Evolutionary conservation across 2,888 invertebrate species (phyloP), one percentile per base, ranked within the genome.

Genomic region (Parasteatoda lunata): DNA sequence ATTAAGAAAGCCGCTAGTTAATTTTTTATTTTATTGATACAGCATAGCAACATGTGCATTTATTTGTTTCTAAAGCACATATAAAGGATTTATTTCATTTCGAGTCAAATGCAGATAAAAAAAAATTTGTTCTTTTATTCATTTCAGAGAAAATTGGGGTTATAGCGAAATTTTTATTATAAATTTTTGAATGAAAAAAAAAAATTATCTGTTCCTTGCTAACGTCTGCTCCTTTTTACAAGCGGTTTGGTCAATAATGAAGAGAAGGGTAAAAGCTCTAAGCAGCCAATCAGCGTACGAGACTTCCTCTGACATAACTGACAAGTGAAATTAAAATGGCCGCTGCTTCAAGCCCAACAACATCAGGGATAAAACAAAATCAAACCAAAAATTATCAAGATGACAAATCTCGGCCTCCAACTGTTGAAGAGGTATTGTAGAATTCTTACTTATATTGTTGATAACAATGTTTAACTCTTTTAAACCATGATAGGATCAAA

Each of bases 321-420:
- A 85, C 85, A 85, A 85, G 86, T 86, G 81, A 82, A 82, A 86
- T 86, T 82, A 86, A 86, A 82, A 86, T 86, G 86, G 86, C 86
- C 72, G 86, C 81, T 54, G 86, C 81, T 70, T 77, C 85, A 75
- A 85, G 76, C 47, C 80, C 80, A 65, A 65, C 85, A 76, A 85
- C 80, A 80, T 80, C 85, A 72, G 80, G 85, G 85, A 80, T 77
- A 66, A 52, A 76, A 85, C 80, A 71, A 85, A 79, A 70, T 52
- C 76, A 64, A 11, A 13, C 70, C 64, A 70, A 49, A 76, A 85
- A 85, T 85, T 76, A 70, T 77, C 75, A 80, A 76, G 85, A 85
- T 11, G 85, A 86, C 69, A 82, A 49, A 52, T 15, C 68, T 77
- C 81, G 77, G n/a, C 77, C 71, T 51, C 76, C 81, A 47, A 81